Conservation (phyloP, 2,797 vertebrate genomes). For the Nothura maculosa region DNA sequence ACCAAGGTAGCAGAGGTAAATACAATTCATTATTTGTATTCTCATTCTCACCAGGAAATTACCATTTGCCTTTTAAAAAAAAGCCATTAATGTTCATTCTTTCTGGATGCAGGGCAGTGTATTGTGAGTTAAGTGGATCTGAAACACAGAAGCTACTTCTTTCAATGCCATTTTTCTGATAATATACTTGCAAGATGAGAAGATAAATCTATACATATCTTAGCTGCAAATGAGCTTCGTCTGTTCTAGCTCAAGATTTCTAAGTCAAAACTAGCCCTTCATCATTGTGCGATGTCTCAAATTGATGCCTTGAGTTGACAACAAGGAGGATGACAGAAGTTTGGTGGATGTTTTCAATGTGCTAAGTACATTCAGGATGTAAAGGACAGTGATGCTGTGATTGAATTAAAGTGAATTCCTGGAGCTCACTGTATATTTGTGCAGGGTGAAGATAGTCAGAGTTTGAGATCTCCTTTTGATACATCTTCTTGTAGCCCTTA, state of each 20-base stretch:
- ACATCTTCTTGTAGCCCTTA: not conserved
- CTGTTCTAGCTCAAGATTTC: constrained; percentile 2
- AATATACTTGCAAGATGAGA: not conserved
- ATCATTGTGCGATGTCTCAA: not conserved
- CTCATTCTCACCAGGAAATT: not conserved
- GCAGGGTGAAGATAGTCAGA: not conserved
- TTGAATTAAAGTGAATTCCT: not conserved
- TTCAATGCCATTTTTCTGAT: constrained; percentile 3
- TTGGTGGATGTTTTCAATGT: constrained; percentile 12
- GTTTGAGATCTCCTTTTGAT: not conserved
- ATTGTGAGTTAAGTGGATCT: not conserved
- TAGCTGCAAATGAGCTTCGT: constrained; percentile 4
- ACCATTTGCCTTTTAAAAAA: not conserved
- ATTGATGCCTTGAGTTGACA: constrained; percentile 10
- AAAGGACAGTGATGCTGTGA: not conserved
- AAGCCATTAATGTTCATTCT: not conserved
- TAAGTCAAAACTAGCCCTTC: not conserved
- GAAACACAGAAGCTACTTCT: constrained; percentile 26
- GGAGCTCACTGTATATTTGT: not conserved
- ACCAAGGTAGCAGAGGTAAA: not conserved
- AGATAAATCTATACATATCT: not conserved
- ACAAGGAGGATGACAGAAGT: not conserved
- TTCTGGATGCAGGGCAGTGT: not conserved
- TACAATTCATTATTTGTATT: not conserved
- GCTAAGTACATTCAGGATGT: not conserved